phyloP scores from a whole-genome alignment of 2,113 vertebrate genomes.

The Protomyctophum bolini region DNA sequence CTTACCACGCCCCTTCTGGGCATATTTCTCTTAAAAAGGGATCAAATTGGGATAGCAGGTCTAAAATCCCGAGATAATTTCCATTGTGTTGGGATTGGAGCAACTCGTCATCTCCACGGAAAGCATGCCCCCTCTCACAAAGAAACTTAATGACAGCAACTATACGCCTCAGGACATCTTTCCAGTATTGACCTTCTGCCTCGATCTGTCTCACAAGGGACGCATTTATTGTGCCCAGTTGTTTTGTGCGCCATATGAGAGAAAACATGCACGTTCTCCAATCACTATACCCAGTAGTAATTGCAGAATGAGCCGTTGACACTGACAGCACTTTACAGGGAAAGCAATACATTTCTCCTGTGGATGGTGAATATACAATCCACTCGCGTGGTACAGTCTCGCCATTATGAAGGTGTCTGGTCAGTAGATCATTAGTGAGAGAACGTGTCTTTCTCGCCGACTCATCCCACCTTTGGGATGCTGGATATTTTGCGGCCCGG shows the following conservation, averaged over 20 bases:
- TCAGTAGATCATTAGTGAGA: not conserved
- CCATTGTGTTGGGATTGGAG: not conserved
- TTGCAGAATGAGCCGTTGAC: conserved; percentile 3
- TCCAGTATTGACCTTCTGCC: not conserved
- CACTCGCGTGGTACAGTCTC: not conserved
- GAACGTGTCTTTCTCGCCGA: not conserved
- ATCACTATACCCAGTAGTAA: not conserved
- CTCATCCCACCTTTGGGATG: not conserved
- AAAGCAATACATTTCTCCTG: not conserved
- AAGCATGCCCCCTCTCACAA: not conserved
- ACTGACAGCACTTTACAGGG: not conserved
- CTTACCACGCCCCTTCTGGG: not conserved
- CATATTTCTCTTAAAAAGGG: not conserved
- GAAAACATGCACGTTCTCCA: conserved; percentile 4
- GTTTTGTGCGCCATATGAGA: not conserved
- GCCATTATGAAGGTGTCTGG: not conserved
- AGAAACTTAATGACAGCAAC: not conserved
- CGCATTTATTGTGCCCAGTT: not conserved
- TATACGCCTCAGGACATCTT: not conserved
- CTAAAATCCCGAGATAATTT: conserved; percentile 1
- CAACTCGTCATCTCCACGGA: not conserved
- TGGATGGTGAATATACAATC: not conserved
- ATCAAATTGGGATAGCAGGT: not conserved
- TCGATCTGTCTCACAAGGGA: conserved; percentile 1
- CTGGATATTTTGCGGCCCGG: not conserved